Percentiles rank a stretch among this genome's conserved stretches.
These are phyloP conservation scores for Drosophila ananassae DNA, from an alignment of 1,140 invertebrate species.

Conservation along the genomic window DNA sequence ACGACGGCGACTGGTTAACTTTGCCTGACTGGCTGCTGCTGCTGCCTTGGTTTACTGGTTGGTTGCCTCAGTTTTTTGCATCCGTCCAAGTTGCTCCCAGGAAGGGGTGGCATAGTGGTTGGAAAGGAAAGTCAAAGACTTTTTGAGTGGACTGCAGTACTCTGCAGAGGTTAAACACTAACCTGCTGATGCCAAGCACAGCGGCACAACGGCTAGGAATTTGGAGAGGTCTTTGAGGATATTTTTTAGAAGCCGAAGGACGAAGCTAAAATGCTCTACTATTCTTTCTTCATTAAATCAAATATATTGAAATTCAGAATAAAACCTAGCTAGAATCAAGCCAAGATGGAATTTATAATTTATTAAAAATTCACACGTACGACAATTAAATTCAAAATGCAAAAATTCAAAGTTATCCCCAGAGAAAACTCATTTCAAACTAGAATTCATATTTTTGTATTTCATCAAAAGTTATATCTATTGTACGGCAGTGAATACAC, in stretches of 20 bases:
- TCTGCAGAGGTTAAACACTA: constrained; percentile 77
- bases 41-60: constrained; percentile 61
- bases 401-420: neutral
- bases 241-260: neutral
- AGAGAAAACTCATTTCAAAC: neutral
- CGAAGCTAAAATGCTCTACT: constrained; percentile 18
- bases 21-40: constrained; percentile 55
- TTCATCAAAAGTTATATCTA: constrained; percentile 11
- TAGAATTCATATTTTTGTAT: neutral
- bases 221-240: neutral
- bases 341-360: too few species aligned
- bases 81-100: constrained; percentile 31
- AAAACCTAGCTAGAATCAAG: too few species aligned
- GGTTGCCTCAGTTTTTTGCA: constrained; percentile 43
- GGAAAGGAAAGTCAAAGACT: constrained; percentile 71
- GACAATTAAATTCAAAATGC: too few species aligned
- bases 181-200: constrained; percentile 67
- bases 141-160: constrained; percentile 75
- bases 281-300: too few species aligned
- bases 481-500: constrained; percentile 2
- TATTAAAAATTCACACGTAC: too few species aligned
- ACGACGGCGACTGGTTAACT: constrained; percentile 52
- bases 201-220: constrained; percentile 44
- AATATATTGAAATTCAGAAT: too few species aligned
- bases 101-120: neutral